phyloP scores from a whole-genome alignment of 2,797 vertebrate genomes.

The Eulemur rubriventer region DNA sequence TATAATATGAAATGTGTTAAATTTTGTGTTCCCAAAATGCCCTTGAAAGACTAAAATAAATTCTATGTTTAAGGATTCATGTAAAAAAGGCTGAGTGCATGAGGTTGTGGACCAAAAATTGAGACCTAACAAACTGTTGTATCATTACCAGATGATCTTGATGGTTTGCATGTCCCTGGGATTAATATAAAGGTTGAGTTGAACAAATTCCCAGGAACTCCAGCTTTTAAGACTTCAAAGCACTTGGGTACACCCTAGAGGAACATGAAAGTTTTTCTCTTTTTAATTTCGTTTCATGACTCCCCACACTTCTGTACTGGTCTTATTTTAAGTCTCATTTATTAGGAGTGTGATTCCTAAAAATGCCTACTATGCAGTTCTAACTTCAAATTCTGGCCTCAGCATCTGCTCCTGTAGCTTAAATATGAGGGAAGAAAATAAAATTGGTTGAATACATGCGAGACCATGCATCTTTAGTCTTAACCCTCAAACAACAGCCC shows the following conservation, averaged over 20 bases:
- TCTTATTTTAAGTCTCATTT: conserved; percentile 19
- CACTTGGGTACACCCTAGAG: background rate
- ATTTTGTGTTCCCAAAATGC: background rate
- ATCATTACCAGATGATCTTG: background rate
- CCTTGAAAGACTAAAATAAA: conserved; percentile 29
- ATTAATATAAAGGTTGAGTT: background rate
- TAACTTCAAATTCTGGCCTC: background rate
- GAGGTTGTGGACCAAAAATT: background rate
- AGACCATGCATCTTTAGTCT: background rate
- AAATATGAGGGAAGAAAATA: background rate
- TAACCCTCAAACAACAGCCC: background rate
- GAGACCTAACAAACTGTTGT: background rate
- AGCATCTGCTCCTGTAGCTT: background rate
- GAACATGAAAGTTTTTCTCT: background rate
- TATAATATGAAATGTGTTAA: background rate
- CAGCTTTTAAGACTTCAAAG: background rate
- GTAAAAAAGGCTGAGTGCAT: background rate
- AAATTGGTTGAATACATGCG: background rate
- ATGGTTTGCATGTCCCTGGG: background rate
- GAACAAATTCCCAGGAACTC: background rate
- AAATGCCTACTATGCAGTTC: background rate
- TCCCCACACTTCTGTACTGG: background rate
- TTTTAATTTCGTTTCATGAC: background rate
- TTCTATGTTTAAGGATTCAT: background rate
- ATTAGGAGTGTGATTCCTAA: background rate